These are phyloP conservation scores for Pitta sordida DNA, from an alignment of 2,113 vertebrate species.

Conservation along the genomic window DNA sequence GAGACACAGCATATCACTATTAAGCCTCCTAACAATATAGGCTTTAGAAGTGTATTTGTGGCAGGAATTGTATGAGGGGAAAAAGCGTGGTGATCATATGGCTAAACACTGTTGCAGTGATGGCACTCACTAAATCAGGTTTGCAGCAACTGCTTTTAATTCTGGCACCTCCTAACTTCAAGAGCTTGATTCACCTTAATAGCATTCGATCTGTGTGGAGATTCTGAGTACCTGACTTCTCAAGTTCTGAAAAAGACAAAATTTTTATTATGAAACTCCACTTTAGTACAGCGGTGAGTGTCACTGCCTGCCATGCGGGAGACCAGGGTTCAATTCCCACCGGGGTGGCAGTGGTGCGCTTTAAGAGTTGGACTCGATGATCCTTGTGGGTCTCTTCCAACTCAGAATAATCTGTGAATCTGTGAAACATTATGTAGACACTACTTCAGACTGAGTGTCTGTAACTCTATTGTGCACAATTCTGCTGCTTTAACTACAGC, in stretches of 20 bases:
- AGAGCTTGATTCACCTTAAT: background rate
- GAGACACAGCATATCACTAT: rapidly evolving
- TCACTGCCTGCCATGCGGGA: no score
- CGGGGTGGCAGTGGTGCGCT: no score
- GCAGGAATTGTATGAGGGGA: background rate
- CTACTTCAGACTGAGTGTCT: background rate
- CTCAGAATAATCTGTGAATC: no score
- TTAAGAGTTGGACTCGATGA: no score
- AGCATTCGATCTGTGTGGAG: background rate
- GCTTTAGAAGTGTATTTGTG: background rate
- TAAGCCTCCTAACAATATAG: background rate
- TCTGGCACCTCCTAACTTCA: background rate
- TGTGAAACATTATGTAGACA: background rate
- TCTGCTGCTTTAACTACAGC: background rate
- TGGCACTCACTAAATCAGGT: background rate
- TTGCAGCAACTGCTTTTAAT: background rate
- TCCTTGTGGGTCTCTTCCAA: no score
- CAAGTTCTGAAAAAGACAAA: background rate
- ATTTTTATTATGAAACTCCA: background rate
- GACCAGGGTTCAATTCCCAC: no score
- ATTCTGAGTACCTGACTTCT: background rate
- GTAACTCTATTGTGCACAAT: background rate
- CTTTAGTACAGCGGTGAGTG: no score
- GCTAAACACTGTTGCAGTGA: background rate
- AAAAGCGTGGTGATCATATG: background rate